Percentiles rank a stretch among this genome's conserved stretches.
These are phyloP conservation scores for Temnothorax longispinosus DNA, from an alignment of 1,140 invertebrate genomes.

Conservation along the genomic window DNA sequence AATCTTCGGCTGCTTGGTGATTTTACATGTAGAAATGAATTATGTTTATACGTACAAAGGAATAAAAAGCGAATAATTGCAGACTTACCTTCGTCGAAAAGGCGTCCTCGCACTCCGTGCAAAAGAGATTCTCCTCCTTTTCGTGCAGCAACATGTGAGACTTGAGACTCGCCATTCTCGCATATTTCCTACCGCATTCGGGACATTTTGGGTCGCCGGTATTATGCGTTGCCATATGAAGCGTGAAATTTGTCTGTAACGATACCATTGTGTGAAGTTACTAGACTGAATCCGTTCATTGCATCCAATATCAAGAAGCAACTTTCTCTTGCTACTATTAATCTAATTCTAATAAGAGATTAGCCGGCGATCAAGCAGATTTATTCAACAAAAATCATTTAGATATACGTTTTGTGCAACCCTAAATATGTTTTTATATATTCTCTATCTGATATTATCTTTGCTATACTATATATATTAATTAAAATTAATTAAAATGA, in stretches of 20 bases:
- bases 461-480: not conserved
- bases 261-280: slow-evolving; percentile 67
- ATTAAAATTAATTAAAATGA: slow-evolving; percentile 38
- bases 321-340: slow-evolving; percentile 4
- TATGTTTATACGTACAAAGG: not conserved
- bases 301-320: not conserved
- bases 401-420: not conserved
- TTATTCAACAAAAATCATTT: not conserved
- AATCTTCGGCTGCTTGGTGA: not conserved
- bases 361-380: not conserved
- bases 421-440: not conserved
- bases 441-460: not conserved
- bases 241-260: slow-evolving; percentile 86
- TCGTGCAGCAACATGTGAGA: slow-evolving; percentile 90
- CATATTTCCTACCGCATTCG: slow-evolving; percentile 88
- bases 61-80: slow-evolving; percentile 26
- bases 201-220: slow-evolving; percentile 88
- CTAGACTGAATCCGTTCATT: slow-evolving; percentile 51
- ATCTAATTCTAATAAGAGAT: slow-evolving; percentile 22
- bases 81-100: slow-evolving; percentile 88
- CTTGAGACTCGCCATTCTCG: slow-evolving; percentile 89
- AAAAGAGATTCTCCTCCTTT: slow-evolving; percentile 89
- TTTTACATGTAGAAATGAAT: not conserved
- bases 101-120: slow-evolving; percentile 90
- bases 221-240: slow-evolving; percentile 89